Conservation (phyloP, 2,113 vertebrate species). For the Nerophis lumbriciformis region DNA sequence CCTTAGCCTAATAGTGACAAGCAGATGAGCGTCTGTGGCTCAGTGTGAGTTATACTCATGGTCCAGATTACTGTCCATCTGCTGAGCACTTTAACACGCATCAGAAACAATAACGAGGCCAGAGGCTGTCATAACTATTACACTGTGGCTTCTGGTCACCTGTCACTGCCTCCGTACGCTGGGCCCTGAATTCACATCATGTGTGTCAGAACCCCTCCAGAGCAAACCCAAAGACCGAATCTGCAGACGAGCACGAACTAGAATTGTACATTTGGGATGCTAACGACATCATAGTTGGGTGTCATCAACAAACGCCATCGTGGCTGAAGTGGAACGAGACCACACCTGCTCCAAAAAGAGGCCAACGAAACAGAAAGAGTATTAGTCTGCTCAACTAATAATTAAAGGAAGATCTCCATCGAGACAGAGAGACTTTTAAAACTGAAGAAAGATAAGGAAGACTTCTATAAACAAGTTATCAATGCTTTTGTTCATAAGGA, state of each 20-base stretch:
- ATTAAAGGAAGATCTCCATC: too few species aligned
- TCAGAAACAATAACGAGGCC: slow-evolving; percentile 67
- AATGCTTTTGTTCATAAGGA: too few species aligned
- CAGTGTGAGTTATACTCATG: slow-evolving; percentile 67
- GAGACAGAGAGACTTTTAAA: too few species aligned
- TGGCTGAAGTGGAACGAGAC: too few species aligned
- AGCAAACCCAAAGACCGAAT: slow-evolving; percentile 22
- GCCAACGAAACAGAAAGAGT: too few species aligned
- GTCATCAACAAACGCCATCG: neutral
- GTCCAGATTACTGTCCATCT: slow-evolving; percentile 69
- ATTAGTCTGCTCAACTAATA: too few species aligned
- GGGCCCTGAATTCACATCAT: slow-evolving; percentile 48
- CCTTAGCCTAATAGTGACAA: slow-evolving; percentile 45
- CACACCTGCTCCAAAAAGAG: too few species aligned
- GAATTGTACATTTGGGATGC: neutral
- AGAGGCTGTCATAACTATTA: slow-evolving; percentile 51
- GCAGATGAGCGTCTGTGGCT: slow-evolving; percentile 52
- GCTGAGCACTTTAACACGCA: slow-evolving; percentile 63
- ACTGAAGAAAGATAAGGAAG: too few species aligned
- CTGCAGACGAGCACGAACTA: slow-evolving; percentile 12
- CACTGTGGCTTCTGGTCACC: slow-evolving; percentile 57
- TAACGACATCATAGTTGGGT: too few species aligned
- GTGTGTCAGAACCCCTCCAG: slow-evolving; percentile 12
- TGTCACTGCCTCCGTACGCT: slow-evolving; percentile 58
- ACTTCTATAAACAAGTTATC: too few species aligned